Conservation (phyloP, 2,888 invertebrate genomes). For the Aethes cnicana region DNA sequence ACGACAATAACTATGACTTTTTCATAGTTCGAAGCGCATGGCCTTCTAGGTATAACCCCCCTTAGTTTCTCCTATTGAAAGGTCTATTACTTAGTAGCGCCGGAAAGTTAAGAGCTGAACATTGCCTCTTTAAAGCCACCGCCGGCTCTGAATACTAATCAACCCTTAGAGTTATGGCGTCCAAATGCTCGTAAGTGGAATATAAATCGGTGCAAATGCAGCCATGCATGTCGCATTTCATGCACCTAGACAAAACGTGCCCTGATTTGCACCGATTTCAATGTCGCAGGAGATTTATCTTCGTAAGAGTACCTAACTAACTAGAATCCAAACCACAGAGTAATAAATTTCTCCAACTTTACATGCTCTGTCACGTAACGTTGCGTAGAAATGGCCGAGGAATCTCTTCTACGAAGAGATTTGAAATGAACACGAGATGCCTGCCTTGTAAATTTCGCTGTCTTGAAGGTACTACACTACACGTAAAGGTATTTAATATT, state of each 20-base stretch:
- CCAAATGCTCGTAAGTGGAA: no score
- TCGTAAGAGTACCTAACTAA: neutral
- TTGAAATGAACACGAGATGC: no score
- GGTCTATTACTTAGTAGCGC: no score
- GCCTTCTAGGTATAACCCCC: no score
- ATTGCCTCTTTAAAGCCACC: neutral
- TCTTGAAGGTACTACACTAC: neutral
- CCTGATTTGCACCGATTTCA: neutral
- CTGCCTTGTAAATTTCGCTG: no score
- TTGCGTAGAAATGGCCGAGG: neutral
- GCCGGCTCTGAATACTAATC: neutral
- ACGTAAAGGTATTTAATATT: neutral
- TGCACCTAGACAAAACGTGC: neutral
- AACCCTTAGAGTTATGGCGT: neutral
- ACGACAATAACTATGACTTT: no score
- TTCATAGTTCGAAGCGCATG: no score
- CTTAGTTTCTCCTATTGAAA: no score
- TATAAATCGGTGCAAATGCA: no score
- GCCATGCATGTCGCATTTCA: neutral
- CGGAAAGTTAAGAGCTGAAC: neutral
- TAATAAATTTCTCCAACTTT: slow-evolving; percentile 5
- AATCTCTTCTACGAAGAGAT: neutral
- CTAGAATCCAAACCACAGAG: neutral
- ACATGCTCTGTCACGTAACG: no score
- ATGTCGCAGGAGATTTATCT: slow-evolving; percentile 5